phyloP scores from a whole-genome alignment of 1,140 invertebrate species.

The Drosophila melanogaster region DNA sequence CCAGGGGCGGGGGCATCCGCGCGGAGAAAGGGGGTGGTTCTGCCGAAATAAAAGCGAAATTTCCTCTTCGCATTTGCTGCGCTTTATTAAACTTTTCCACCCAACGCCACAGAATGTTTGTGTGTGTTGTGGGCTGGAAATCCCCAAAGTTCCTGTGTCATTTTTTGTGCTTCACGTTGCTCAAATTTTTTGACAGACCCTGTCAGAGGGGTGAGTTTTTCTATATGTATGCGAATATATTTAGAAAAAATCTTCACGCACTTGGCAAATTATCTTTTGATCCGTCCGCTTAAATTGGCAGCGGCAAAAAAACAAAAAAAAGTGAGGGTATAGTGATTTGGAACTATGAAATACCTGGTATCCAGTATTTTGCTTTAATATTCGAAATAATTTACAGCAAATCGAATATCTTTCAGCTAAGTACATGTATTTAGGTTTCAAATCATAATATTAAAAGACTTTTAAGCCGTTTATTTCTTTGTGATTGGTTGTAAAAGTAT shows the following conservation, averaged over 20 bases:
- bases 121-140: slow-evolving; percentile 45
- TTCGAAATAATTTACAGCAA: no score
- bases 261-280: slow-evolving; percentile 84
- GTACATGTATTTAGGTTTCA: no score
- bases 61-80: slow-evolving; percentile 80
- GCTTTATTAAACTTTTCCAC: slow-evolving; percentile 75
- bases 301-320: slow-evolving; percentile 15
- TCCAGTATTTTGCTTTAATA: no score
- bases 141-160: slow-evolving; percentile 81
- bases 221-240: slow-evolving; percentile 3
- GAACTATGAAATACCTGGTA: slow-evolving; percentile 4
- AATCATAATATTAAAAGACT: no score
- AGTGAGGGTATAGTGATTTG: neutral
- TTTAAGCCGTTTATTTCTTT: no score
- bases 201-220: slow-evolving; percentile 55
- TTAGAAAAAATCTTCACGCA: slow-evolving; percentile 82
- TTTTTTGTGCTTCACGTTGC: slow-evolving; percentile 60
- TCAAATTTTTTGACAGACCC: slow-evolving; percentile 73
- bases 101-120: slow-evolving; percentile 17
- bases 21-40: neutral
- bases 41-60: slow-evolving; percentile 74
- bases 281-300: slow-evolving; percentile 74
- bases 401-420: no score
- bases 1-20: neutral
- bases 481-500: no score